Base-by-base conservation (phyloP, 2,888 invertebrate genomes). In the Phyllotreta striolata region DNA sequence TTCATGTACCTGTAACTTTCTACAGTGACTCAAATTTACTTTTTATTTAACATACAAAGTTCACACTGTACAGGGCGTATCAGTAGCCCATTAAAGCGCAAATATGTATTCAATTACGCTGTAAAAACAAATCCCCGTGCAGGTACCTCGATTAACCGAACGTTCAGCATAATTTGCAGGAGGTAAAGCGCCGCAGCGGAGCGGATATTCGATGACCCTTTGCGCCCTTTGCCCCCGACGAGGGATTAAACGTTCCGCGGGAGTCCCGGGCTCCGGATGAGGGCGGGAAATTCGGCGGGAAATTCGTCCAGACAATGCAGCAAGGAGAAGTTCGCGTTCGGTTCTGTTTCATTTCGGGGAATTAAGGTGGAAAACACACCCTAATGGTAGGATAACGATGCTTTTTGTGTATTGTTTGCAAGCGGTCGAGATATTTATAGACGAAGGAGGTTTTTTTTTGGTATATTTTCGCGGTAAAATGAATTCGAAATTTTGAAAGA, bases 161-260 rank as follows among this genome's bases (percentile, higher is more conserved):
- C 58, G 40, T 59, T 59, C 41, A 59, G 51, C 49, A 59, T 59
- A 59, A 51, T 59, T 59, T 51, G 24, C 34, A 58, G 49, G 49
- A 49, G 59, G 41, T 51, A 59, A 59, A 51, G 37, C 40, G 41
- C 51, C 59, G 51, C 51, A 57, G 38, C 9, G 39, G n/a, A 51
- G 8, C 6, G 34, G 59, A 40, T 43, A 51, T 51, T 51, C 9
- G 34, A 51, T 51, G 51, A 51, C n/a, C 37, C 13, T 41, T 12
- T 51, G 59, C 35, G 41, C 12, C 13, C 51, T 34, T 35, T 39
- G 10, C 41, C 51, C 39, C 34, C 41, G 43, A 51, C 51, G 40
- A 35, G 51, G 51, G 41, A 59, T 51, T 59, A 41, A 58, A 51
- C 51, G 59, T 51, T 59, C 41, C 24, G 59, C 13, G 9, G n/a